Evolutionary conservation across 1,140 invertebrate genomes (phyloP).

Genomic region (Microplitis demolitor): DNA sequence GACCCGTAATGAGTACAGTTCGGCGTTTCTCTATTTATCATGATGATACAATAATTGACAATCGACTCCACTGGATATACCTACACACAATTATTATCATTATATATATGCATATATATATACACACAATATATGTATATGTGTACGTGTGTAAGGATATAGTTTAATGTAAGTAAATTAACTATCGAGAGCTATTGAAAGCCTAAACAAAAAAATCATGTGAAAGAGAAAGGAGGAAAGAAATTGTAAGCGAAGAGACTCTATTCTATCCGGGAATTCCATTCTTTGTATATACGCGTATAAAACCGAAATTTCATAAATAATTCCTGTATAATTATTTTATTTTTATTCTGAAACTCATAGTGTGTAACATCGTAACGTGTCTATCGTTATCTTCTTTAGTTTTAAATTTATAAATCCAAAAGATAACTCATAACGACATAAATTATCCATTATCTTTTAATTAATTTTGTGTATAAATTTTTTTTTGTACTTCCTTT

Average conservation of each 20-base stretch:
- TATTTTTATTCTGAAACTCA: background rate
- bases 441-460: too few relatives aligned
- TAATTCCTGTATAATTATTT: conserved; percentile 32
- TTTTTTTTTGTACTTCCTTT: too few relatives aligned
- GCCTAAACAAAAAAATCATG: background rate
- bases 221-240: conserved; percentile 31
- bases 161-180: background rate
- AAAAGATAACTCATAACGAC: too few relatives aligned
- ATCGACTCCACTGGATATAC: background rate
- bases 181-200: background rate
- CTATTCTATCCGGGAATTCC: conserved; percentile 32
- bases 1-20: conserved; percentile 8
- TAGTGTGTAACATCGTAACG: conserved; percentile 4
- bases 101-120: too few relatives aligned
- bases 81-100: too few relatives aligned
- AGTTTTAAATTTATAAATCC: conserved; percentile 5
- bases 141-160: too few relatives aligned
- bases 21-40: background rate
- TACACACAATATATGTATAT: background rate
- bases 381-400: conserved; percentile 5
- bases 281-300: conserved; percentile 19
- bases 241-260: conserved; percentile 36
- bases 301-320: conserved; percentile 48
- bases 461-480: background rate
- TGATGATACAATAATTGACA: conserved; percentile 14